Conservation (phyloP, 2,888 invertebrate genomes). For the Orchestes rusci region DNA sequence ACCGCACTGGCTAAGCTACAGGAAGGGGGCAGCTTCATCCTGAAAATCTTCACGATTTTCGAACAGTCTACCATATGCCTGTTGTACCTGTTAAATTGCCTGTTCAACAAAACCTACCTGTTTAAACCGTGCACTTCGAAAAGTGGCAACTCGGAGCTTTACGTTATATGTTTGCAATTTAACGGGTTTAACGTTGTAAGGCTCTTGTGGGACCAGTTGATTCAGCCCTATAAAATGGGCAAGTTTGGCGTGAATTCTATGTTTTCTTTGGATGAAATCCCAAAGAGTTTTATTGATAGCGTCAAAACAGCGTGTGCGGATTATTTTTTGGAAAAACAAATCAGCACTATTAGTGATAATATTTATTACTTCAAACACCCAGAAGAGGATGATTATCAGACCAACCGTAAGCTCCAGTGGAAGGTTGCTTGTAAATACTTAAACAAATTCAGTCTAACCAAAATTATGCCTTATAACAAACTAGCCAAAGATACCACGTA, state of each 20-base stretch:
- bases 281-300: constrained; percentile 56
- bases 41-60: constrained; percentile 88
- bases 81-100: constrained; percentile 69
- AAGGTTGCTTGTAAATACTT: constrained; percentile 54
- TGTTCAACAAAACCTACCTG: constrained; percentile 65
- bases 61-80: constrained; percentile 72
- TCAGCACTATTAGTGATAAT: constrained; percentile 60
- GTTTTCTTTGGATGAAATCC: constrained; percentile 54
- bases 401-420: constrained; percentile 31
- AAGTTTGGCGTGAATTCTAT: constrained; percentile 45
- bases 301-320: constrained; percentile 57
- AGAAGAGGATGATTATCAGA: constrained; percentile 23
- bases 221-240: constrained; percentile 44
- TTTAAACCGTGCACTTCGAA: constrained; percentile 91
- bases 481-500: too few species aligned
- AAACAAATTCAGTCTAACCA: constrained; percentile 35
- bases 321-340: constrained; percentile 62
- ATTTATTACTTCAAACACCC: constrained; percentile 51
- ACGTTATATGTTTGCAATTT: constrained; percentile 67
- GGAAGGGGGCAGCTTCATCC: constrained; percentile 67
- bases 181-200: constrained; percentile 42
- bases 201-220: constrained; percentile 38
- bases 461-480: too few species aligned
- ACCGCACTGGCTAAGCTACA: constrained; percentile 66
- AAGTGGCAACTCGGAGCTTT: constrained; percentile 91